Percentiles rank a stretch among this genome's conserved stretches.
These are phyloP conservation scores for Myotis yumanensis DNA, from an alignment of 2,113 vertebrate species.

Conservation along the genomic window DNA sequence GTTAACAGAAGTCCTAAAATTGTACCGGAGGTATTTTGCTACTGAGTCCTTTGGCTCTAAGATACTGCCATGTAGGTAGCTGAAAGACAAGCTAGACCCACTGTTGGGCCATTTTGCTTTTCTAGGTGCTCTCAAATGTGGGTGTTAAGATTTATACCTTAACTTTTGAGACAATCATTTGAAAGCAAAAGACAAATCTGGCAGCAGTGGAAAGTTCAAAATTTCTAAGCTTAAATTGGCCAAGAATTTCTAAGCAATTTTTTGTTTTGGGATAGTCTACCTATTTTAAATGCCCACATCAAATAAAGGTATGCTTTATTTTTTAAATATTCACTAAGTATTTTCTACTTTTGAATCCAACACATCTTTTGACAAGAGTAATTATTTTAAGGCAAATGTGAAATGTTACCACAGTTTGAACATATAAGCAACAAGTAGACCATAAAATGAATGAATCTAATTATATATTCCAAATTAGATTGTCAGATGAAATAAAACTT, in stretches of 20 bases:
- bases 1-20: not conserved
- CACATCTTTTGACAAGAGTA: not conserved
- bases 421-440: not conserved
- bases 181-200: constrained; percentile 22
- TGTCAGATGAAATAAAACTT: not conserved
- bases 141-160: not conserved
- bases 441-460: not conserved
- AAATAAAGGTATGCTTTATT: not conserved
- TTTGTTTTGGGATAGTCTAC: constrained; percentile 16
- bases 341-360: constrained; percentile 38
- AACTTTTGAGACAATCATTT: not conserved
- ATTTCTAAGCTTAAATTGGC: not conserved
- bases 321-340: constrained; percentile 4
- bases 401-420: not conserved
- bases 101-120: not conserved
- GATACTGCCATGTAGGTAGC: not conserved
- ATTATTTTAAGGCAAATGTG: constrained; percentile 4
- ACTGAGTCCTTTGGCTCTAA: not conserved
- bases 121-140: not conserved
- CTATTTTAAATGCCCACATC: constrained; percentile 1
- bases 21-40: not conserved
- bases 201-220: not conserved
- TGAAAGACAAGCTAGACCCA: not conserved
- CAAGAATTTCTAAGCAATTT: constrained; percentile 34
- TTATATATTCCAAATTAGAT: not conserved